phyloP scores from a whole-genome alignment of 2,797 vertebrate species.

The Clarias platycephalus region DNA sequence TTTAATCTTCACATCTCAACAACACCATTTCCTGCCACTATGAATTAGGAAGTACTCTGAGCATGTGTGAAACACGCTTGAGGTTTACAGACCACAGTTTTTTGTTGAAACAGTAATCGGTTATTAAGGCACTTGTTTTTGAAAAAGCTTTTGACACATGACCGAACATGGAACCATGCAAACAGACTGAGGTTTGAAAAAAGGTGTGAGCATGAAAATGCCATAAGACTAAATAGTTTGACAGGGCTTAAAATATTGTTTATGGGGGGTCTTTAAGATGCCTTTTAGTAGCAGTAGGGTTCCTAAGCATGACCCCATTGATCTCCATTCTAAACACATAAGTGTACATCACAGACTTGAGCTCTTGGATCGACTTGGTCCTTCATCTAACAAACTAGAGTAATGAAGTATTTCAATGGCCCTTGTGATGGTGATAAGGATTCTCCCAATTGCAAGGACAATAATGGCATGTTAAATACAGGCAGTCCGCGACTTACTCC shows the following conservation, averaged over 20 bases:
- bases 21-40: neutral
- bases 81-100: neutral
- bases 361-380: neutral
- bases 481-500: no score
- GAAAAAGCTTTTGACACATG: neutral
- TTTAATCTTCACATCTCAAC: neutral
- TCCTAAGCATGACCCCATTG: neutral
- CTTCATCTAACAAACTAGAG: neutral
- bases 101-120: neutral
- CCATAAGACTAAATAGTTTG: neutral
- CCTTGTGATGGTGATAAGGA: neutral
- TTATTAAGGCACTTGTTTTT: neutral
- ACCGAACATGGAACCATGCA: neutral
- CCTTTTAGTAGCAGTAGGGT: neutral
- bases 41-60: neutral
- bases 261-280: neutral
- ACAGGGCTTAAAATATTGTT: neutral
- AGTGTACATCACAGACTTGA: neutral
- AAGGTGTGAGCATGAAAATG: neutral
- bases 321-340: neutral
- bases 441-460: neutral
- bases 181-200: neutral
- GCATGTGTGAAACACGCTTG: neutral
- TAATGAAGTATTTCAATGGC: neutral
- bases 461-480: neutral